phyloP scores from a whole-genome alignment of 2,888 invertebrate species.

The Tinea pellionella region DNA sequence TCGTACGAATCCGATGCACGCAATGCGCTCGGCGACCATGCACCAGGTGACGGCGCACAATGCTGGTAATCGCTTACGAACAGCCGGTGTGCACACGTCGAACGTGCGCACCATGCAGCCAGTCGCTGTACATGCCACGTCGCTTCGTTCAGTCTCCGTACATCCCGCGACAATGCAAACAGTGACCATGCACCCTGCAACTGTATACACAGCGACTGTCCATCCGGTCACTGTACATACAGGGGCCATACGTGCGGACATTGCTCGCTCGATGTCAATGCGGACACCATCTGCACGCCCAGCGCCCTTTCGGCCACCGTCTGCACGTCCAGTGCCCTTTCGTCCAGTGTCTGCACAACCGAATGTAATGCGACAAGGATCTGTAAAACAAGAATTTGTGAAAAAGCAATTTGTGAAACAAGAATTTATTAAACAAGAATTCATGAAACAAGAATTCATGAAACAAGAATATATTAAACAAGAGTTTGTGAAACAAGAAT shows the following conservation, averaged over 20 bases:
- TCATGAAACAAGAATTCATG: too few species aligned
- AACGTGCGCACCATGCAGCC: not conserved
- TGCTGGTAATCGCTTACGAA: not conserved
- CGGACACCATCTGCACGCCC: not conserved
- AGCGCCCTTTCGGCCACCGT: not conserved
- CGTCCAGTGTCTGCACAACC: not conserved
- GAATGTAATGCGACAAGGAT: not conserved
- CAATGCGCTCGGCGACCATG: not conserved
- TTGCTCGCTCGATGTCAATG: not conserved
- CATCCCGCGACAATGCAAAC: not conserved
- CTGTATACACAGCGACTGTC: not conserved
- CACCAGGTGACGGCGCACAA: not conserved
- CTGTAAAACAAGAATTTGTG: not conserved
- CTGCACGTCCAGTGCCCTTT: not conserved
- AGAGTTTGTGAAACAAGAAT: too few species aligned
- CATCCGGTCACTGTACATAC: constrained; percentile 6
- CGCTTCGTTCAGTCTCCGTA: not conserved
- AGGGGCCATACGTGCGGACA: not conserved
- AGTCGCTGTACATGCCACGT: not conserved
- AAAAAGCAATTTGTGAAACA: too few species aligned
- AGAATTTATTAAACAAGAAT: too few species aligned
- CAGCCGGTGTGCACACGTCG: not conserved
- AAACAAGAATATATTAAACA: too few species aligned
- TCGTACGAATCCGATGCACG: not conserved
- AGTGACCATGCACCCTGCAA: not conserved